A percentile compares a stretch with the other conserved stretches of the same genome.
Evolutionary conservation across 2,797 vertebrate genomes (phyloP).

Genomic region (Coregonus sp.): DNA sequence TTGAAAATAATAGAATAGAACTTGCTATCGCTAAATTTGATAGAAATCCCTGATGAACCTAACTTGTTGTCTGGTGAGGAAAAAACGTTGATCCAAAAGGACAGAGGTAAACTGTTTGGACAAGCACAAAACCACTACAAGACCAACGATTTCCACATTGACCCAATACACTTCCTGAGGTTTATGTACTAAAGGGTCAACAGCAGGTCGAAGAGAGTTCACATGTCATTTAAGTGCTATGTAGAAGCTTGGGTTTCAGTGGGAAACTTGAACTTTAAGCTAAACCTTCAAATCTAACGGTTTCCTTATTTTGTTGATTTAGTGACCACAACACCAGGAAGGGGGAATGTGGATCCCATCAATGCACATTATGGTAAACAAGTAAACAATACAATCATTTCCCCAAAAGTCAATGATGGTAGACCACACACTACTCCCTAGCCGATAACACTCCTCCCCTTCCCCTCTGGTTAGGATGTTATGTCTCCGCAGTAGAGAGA

Average conservation of each 20-base stretch:
- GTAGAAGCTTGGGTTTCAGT: slow-evolving; percentile 11
- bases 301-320: neutral
- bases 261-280: neutral
- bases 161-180: neutral
- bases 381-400: neutral
- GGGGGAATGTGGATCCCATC: neutral
- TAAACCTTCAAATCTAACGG: no score
- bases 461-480: neutral
- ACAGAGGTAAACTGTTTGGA: neutral
- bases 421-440: neutral
- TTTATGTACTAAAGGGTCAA: neutral
- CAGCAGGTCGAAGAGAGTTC: neutral
- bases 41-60: no score
- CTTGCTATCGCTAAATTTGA: no score
- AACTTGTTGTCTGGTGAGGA: no score
- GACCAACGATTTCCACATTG: neutral
- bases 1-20: no score
- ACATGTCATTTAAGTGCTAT: neutral
- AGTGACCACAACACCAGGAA: neutral
- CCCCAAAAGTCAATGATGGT: neutral
- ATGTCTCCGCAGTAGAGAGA: neutral
- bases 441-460: neutral
- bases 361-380: neutral
- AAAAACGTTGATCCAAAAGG: neutral
- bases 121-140: neutral